Percentiles rank a stretch among this genome's conserved stretches.
These are phyloP conservation scores for Paramacrobiotus metropolitanus DNA, from an alignment of 1,140 invertebrate genomes.

Conservation along the genomic window DNA sequence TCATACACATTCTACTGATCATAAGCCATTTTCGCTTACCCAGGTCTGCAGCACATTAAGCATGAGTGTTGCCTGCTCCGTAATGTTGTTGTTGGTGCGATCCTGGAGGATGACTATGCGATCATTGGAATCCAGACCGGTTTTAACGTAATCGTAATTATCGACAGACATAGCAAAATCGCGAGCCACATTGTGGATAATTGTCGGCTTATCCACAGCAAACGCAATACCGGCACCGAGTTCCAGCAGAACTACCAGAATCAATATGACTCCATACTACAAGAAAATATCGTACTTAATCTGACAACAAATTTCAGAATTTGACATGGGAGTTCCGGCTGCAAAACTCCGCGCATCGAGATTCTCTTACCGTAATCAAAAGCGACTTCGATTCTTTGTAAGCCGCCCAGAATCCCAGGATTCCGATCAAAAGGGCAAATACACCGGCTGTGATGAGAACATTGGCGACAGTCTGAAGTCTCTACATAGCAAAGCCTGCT, in stretches of 20 bases:
- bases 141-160: neutral
- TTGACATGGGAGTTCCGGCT: no score
- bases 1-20: no score
- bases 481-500: no score
- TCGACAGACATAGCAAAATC: neutral
- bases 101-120: neutral
- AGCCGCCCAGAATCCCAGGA: neutral
- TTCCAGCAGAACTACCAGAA: neutral
- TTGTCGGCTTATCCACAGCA: neutral
- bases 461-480: neutral
- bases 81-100: neutral
- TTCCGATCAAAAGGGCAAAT: neutral
- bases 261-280: neutral
- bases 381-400: neutral
- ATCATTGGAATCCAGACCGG: neutral
- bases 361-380: conserved; percentile 35
- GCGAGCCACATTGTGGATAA: neutral
- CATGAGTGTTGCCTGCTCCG: neutral
- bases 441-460: neutral
- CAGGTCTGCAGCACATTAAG: neutral
- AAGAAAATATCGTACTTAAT: neutral
- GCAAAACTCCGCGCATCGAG: conserved; percentile 4
- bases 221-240: neutral
- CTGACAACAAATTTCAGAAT: no score
- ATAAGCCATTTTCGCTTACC: no score